These are phyloP conservation scores for Epistrophe eligans DNA, from an alignment of 2,888 invertebrate genomes.

Conservation along the genomic window DNA sequence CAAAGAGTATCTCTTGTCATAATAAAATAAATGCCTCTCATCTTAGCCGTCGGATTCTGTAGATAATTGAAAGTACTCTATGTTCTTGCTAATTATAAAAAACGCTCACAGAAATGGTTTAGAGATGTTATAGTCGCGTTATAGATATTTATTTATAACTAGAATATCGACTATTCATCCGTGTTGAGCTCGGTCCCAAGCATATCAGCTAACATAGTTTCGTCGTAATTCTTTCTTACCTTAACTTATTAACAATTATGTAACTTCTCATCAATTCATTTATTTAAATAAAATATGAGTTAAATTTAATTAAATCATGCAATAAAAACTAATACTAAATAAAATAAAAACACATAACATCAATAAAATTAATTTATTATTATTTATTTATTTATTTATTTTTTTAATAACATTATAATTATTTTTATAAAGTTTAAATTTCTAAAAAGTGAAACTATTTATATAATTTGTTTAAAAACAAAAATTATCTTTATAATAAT, in stretches of 20 bases:
- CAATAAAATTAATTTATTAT: constrained; percentile 71
- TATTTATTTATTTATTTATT: constrained; percentile 56
- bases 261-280: neutral
- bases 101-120: too few species aligned
- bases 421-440: constrained; percentile 62
- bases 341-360: constrained; percentile 20
- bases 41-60: too few species aligned
- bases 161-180: too few species aligned
- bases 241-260: neutral
- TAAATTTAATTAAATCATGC: neutral
- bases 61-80: too few species aligned
- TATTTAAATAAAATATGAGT: neutral
- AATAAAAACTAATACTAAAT: constrained; percentile 7
- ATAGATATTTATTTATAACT: too few species aligned
- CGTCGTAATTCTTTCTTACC: neutral
- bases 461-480: constrained; percentile 69
- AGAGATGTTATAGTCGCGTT: too few species aligned
- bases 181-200: neutral
- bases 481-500: constrained; percentile 60
- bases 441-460: constrained; percentile 75
- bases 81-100: too few species aligned
- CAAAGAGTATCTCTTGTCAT: too few species aligned
- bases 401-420: constrained; percentile 70
- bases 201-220: neutral
- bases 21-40: too few species aligned